Conservation (phyloP, 2,797 vertebrate genomes). For the Phalanger gymnotis region DNA sequence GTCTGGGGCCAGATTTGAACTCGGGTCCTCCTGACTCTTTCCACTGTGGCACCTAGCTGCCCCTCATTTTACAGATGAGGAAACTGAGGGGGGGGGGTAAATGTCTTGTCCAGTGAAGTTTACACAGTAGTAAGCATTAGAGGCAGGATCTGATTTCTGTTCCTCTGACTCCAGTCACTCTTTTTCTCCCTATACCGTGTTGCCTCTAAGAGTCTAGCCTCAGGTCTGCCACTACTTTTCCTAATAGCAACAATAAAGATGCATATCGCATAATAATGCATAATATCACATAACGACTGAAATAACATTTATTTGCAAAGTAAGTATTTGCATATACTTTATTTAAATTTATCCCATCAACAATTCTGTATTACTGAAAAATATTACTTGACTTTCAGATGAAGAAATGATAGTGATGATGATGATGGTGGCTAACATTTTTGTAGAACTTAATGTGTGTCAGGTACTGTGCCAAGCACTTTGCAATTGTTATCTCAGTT, state of each 20-base stretch:
- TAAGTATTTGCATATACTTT: background rate
- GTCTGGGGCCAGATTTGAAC: too few species aligned
- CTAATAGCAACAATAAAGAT: background rate
- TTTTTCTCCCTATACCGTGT: background rate
- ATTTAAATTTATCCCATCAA: background rate
- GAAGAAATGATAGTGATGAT: background rate
- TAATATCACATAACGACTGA: background rate
- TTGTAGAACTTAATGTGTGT: background rate
- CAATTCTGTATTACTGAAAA: background rate
- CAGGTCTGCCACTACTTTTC: background rate
- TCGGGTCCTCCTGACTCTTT: too few species aligned
- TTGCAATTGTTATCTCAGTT: background rate
- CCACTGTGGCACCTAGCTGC: too few species aligned
- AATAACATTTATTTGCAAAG: background rate
- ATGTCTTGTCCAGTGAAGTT: background rate
- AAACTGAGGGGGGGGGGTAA: background rate
- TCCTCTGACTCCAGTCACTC: background rate
- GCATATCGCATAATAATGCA: background rate
- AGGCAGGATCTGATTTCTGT: background rate
- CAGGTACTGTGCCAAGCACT: background rate
- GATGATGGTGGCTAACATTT: background rate
- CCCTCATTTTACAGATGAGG: too few species aligned
- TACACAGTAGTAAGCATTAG: background rate
- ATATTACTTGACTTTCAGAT: background rate
- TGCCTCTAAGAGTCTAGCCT: background rate